Evolutionary conservation across 2,113 vertebrate species (phyloP).

Genomic region (Hassar affinis): DNA sequence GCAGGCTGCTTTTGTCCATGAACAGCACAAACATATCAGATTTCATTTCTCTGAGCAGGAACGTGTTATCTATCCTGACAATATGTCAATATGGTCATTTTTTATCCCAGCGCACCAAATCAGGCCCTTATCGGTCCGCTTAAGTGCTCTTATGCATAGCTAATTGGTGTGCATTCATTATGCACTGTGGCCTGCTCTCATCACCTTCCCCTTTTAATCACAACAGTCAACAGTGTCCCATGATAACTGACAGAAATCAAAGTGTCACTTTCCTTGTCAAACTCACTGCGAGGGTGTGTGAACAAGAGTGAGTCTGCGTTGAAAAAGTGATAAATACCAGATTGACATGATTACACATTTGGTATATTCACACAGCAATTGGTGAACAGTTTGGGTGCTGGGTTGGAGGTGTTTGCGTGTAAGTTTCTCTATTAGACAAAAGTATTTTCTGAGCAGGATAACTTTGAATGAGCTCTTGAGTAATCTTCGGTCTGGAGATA

Average conservation of each 20-base stretch:
- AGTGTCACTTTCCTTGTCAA: slow-evolving; percentile 26
- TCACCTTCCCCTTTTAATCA: slow-evolving; percentile 32
- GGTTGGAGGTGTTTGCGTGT: neutral
- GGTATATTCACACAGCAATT: slow-evolving; percentile 35
- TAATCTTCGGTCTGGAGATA: neutral
- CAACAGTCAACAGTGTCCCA: slow-evolving; percentile 36
- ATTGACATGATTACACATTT: slow-evolving; percentile 41
- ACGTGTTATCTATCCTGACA: slow-evolving; percentile 28
- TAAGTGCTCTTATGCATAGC: slow-evolving; percentile 33
- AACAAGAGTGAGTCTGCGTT: slow-evolving; percentile 18
- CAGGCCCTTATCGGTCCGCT: slow-evolving; percentile 30
- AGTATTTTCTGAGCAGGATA: neutral
- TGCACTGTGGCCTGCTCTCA: neutral
- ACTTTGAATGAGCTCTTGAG: neutral
- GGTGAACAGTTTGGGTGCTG: slow-evolving; percentile 32
- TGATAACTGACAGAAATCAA: slow-evolving; percentile 41
- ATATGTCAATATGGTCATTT: slow-evolving; percentile 18
- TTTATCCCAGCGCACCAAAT: slow-evolving; percentile 10
- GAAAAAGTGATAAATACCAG: slow-evolving; percentile 38
- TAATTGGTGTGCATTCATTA: slow-evolving; percentile 31
- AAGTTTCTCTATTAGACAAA: neutral
- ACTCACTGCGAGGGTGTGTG: slow-evolving; percentile 8
- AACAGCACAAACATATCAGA: slow-evolving; percentile 43
- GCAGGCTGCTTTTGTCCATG: neutral
- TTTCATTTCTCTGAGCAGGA: slow-evolving; percentile 48